Conservation (phyloP, 2,888 invertebrate genomes). For the Chaetogeoica ovagalla region DNA sequence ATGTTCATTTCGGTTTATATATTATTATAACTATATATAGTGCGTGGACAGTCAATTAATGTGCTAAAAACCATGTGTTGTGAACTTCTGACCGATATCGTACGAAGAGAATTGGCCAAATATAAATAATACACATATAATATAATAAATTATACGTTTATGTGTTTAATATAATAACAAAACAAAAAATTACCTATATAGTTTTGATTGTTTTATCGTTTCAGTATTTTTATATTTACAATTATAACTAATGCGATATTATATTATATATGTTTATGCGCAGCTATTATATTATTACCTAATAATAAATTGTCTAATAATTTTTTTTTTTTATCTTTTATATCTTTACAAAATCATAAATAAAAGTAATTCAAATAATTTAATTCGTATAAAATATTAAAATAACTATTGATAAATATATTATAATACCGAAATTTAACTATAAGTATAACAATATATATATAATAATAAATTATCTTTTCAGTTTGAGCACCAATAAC, state of each 20-base stretch:
- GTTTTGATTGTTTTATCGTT: constrained; percentile 45
- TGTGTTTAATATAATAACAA: constrained; percentile 30
- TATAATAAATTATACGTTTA: not conserved
- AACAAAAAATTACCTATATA: constrained; percentile 9
- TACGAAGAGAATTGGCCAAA: constrained; percentile 34
- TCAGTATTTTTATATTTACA: constrained; percentile 27
- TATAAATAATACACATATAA: not conserved
- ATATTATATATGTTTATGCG: not conserved
- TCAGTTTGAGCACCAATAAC: constrained; percentile 34
- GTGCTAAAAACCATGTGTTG: not conserved
- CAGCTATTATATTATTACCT: not conserved
- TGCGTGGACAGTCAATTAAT: constrained; percentile 14
- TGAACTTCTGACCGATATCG: not conserved
- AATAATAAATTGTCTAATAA: constrained; percentile 31
- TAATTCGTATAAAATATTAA: not conserved
- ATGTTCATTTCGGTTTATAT: constrained; percentile 8
- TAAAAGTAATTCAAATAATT: constrained; percentile 27
- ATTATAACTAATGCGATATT: not conserved
- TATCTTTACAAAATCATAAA: constrained; percentile 4
- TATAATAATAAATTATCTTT: not conserved
- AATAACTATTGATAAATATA: constrained; percentile 1
- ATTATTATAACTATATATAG: too few relatives aligned
- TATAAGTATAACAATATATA: not conserved
- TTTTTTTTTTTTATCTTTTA: not conserved
- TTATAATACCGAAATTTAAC: not conserved